Base-by-base conservation (phyloP, 2,797 vertebrate species). In the Scomberomorus guttatus region DNA sequence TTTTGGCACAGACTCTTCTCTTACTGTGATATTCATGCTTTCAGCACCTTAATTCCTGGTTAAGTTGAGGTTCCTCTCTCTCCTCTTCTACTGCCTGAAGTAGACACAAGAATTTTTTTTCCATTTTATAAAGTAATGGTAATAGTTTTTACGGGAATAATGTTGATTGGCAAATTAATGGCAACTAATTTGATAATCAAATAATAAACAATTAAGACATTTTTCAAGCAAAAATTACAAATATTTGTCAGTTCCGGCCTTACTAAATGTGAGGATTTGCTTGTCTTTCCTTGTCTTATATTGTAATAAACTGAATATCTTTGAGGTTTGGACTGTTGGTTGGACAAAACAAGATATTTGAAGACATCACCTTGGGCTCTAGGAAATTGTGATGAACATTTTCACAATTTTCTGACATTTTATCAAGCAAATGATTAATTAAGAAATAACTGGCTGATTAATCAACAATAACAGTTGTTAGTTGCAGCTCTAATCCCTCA, bases 1-100 rank as follows among this genome's bases (percentile, higher is more conserved):
- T 90, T 93, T 92, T 92, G 92, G 87, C 58, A 42, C 37, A 63
- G 77, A 81, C 54, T 85, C 78, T 70, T 81, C 59, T 80, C 61
- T 77, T 37, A 15, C 76, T 75, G 87, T 89, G 88, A 90, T 80
- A 70, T 82, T 80, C 71, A 75, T 75, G 75, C 90, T 81, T 81
- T 83, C 74, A 84, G 75, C 84, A 84, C 87, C 89, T 85, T 75
- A 83, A 87, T 80, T 84, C 44, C 50, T 66, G 39, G 72, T 91
- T 78, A 85, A 83, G 60, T 78, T 75, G 48, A 77, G 22, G 66
- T 55, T 59, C 48, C 72, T 29, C 18, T 29, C 51, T 34, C 42
- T 60, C 34, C 34, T 66, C 54, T 29, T 42, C 25, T 37, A 10
- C 55, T 27, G 72, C 59, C 58, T 22, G 11, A 69, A 42, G 25